Evolutionary conservation across 2,888 invertebrate species (phyloP).

Genomic region (Nomada fabriciana): DNA sequence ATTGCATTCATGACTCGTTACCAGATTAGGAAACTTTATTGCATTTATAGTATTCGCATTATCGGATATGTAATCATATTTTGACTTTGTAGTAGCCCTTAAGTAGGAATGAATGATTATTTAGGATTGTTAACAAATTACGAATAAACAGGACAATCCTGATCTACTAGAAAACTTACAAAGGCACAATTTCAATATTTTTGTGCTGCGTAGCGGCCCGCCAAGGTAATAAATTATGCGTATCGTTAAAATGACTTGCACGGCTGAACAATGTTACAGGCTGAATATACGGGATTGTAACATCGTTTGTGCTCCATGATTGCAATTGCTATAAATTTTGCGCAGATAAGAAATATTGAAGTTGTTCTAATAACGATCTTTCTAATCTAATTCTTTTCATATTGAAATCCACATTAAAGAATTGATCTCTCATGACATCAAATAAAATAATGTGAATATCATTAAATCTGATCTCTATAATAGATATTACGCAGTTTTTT

Average conservation of each 20-base stretch:
- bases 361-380: too few species aligned
- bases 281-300: constrained; percentile 88
- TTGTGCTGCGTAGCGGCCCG: constrained; percentile 92
- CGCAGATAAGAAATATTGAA: constrained; percentile 1
- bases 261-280: constrained; percentile 87
- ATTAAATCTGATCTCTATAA: too few species aligned
- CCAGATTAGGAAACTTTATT: constrained; percentile 92
- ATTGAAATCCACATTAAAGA: neutral
- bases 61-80: constrained; percentile 91
- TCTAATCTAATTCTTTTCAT: too few species aligned
- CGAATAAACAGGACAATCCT: neutral
- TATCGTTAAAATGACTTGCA: constrained; percentile 89
- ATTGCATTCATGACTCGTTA: constrained; percentile 93
- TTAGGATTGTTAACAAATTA: neutral
- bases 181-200: constrained; percentile 90
- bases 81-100: constrained; percentile 88
- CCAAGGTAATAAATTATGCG: constrained; percentile 92
- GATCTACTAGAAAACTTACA: constrained; percentile 84
- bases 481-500: neutral
- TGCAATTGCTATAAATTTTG: constrained; percentile 88
- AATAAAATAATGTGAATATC: neutral
- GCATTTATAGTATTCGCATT: constrained; percentile 91
- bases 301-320: constrained; percentile 89
- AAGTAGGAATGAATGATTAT: constrained; percentile 1
- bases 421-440: neutral